Conservation (phyloP, 2,888 invertebrate genomes). For the Caenorhabditis sulstoni region DNA sequence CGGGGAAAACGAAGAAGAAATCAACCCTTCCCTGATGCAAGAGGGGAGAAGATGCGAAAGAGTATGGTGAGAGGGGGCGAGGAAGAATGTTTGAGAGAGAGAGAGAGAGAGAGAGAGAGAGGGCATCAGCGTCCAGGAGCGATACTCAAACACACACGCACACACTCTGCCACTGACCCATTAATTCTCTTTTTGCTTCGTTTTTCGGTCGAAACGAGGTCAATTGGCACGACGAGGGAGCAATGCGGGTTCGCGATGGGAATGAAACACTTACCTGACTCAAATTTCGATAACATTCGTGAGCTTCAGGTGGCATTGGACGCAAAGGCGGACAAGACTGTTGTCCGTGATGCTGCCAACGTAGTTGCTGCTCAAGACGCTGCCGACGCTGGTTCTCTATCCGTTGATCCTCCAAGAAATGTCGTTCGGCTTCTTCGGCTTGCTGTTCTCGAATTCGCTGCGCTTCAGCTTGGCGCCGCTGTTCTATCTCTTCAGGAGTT, state of each 20-base stretch:
- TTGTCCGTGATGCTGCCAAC: too few relatives aligned
- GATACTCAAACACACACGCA: background rate
- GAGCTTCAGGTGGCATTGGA: too few relatives aligned
- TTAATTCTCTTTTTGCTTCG: constrained; percentile 6
- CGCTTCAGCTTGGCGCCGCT: too few relatives aligned
- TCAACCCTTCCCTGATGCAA: background rate
- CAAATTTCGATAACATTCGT: too few relatives aligned
- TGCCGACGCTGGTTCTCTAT: too few relatives aligned
- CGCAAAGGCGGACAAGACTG: too few relatives aligned
- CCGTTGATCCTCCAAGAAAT: too few relatives aligned
- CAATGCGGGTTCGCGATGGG: background rate
- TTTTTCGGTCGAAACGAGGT: background rate
- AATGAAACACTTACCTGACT: too few relatives aligned
- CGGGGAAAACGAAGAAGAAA: constrained; percentile 20
- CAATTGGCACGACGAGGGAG: background rate
- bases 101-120: background rate
- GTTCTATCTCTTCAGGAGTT: too few relatives aligned
- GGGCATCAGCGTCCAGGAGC: constrained; percentile 2
- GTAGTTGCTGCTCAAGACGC: too few relatives aligned
- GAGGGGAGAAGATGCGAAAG: constrained; percentile 1
- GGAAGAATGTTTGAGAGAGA: constrained; percentile 3
- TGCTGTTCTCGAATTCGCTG: too few relatives aligned
- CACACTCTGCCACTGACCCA: background rate
- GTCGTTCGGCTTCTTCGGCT: too few relatives aligned
- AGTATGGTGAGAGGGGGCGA: background rate